A percentile compares a stretch with the other conserved stretches of the same genome.
Evolutionary conservation across 2,888 invertebrate genomes (phyloP).

Genomic region (Aproaerema taeniolella): DNA sequence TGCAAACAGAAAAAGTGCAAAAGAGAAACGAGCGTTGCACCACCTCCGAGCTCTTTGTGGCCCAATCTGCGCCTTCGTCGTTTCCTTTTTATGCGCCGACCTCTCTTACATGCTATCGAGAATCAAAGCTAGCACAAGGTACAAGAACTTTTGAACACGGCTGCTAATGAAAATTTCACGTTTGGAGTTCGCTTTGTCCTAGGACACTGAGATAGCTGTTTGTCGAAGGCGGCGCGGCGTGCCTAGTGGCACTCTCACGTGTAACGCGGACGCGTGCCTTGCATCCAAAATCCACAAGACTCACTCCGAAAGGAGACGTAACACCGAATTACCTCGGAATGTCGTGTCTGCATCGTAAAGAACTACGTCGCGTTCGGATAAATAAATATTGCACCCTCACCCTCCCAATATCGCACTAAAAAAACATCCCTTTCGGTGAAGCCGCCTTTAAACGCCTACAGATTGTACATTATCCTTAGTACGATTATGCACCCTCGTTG

Average conservation of each 20-base stretch:
- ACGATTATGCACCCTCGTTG: constrained; percentile 77
- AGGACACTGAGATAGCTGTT: constrained; percentile 51
- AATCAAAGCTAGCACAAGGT: constrained; percentile 60
- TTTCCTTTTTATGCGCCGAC: constrained; percentile 67
- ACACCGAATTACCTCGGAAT: constrained; percentile 57
- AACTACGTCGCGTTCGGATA: constrained; percentile 65
- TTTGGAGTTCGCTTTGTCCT: constrained; percentile 64
- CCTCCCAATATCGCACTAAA: constrained; percentile 71
- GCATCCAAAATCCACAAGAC: constrained; percentile 58
- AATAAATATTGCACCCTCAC: constrained; percentile 78
- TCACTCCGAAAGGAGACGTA: constrained; percentile 40
- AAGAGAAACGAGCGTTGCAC: constrained; percentile 63
- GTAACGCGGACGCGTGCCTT: constrained; percentile 52
- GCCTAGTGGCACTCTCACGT: constrained; percentile 56
- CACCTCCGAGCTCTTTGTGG: constrained; percentile 76
- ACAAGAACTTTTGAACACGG: constrained; percentile 65
- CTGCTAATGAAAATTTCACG: constrained; percentile 74
- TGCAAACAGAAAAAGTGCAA: constrained; percentile 74
- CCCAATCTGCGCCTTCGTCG: constrained; percentile 72
- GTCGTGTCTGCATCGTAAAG: constrained; percentile 60
- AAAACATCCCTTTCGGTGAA: constrained; percentile 76
- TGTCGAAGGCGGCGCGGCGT: constrained; percentile 62
- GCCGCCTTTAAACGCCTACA: constrained; percentile 78
- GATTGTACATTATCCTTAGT: constrained; percentile 78
- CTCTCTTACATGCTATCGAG: constrained; percentile 71